phyloP scores from a whole-genome alignment of 2,888 invertebrate genomes.

The Cactoblastis cactorum region DNA sequence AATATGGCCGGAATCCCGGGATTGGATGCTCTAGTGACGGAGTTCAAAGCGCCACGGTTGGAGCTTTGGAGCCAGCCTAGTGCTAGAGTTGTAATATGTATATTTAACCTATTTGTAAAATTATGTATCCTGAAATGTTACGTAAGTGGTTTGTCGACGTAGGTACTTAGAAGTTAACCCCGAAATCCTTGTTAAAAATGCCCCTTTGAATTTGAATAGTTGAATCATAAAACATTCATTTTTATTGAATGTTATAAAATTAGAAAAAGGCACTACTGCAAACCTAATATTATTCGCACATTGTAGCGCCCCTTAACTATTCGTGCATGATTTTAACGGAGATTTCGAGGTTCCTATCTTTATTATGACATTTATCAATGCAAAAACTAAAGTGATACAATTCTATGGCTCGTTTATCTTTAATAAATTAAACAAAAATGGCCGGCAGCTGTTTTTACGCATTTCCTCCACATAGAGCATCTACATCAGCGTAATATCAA shows the following conservation, averaged over 20 bases:
- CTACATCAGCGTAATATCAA: too few relatives aligned
- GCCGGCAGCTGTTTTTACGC: too few relatives aligned
- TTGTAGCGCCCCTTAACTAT: not conserved
- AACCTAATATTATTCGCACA: not conserved
- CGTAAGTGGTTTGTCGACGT: slow-evolving; percentile 6
- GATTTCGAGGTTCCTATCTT: slow-evolving; percentile 9
- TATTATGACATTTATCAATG: not conserved
- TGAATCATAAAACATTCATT: not conserved
- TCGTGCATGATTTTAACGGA: slow-evolving; percentile 2
- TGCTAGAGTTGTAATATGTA: not conserved
- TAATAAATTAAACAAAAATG: not conserved
- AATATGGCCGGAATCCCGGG: too few relatives aligned
- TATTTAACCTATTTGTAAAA: slow-evolving; percentile 8
- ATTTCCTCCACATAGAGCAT: too few relatives aligned
- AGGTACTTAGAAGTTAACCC: slow-evolving; percentile 8
- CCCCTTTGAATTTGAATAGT: not conserved
- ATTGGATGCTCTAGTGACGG: too few relatives aligned
- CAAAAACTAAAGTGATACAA: slow-evolving; percentile 1
- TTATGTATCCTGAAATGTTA: slow-evolving; percentile 5
- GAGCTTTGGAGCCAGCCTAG: not conserved
- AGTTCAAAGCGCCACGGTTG: not conserved
- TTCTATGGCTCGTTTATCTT: not conserved
- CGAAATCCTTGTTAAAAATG: slow-evolving; percentile 6
- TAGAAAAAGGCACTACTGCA: not conserved
- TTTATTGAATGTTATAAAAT: not conserved